A percentile compares a stretch with the other conserved stretches of the same genome.
phyloP scores from a whole-genome alignment of 2,113 vertebrate genomes.

The Calidris pygmaea region DNA sequence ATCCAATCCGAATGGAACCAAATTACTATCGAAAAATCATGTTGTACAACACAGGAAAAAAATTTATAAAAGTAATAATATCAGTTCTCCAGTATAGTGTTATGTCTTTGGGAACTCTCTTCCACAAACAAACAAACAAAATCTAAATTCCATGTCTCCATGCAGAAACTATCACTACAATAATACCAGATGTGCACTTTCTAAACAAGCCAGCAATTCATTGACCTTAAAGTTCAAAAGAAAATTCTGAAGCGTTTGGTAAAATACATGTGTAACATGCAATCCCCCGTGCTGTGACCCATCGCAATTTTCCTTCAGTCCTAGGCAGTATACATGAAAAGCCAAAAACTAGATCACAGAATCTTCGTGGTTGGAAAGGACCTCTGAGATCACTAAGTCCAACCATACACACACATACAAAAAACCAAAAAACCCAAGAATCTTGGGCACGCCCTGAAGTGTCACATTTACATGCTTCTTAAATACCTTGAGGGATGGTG shows the following conservation, averaged over 20 bases:
- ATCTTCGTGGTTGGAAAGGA: too few species aligned
- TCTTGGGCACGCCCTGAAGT: too few species aligned
- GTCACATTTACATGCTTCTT: too few species aligned
- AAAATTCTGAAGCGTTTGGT: neutral
- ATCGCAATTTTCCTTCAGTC: neutral
- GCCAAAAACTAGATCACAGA: neutral
- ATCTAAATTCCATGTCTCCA: neutral
- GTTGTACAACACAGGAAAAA: neutral
- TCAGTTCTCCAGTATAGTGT: neutral
- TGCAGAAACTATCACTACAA: neutral
- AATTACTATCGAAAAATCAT: neutral
- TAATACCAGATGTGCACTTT: neutral
- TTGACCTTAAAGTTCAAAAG: neutral
- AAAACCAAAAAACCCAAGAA: too few species aligned
- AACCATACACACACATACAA: too few species aligned
- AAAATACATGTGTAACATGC: neutral
- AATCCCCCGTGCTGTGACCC: neutral
- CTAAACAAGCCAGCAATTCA: neutral
- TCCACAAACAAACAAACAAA: neutral
- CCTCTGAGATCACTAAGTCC: too few species aligned
- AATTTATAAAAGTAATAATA: neutral
- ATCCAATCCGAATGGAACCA: neutral
- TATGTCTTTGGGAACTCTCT: neutral
- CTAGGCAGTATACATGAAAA: neutral
- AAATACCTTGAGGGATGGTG: too few species aligned